Evolutionary conservation across 92 coral and sea anemone genomes (phyloP).

Genomic region (Actinostola sp.): DNA sequence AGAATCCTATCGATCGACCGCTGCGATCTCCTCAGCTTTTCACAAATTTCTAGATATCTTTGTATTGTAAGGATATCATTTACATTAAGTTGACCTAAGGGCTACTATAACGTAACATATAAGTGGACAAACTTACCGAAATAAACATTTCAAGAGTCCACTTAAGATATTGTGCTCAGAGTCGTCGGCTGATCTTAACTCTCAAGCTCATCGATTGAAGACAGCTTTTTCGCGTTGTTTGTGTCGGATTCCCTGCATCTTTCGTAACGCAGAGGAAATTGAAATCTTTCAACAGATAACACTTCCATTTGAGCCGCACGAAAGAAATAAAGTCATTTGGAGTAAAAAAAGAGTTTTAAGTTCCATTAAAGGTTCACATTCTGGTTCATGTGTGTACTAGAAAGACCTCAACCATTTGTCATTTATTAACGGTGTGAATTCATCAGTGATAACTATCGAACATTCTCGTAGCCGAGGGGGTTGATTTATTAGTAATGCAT

Average conservation of each 20-base stretch:
- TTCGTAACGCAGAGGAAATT: too few relatives aligned
- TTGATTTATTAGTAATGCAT: not conserved
- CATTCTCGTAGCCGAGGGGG: not conserved
- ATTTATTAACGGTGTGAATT: constrained; percentile 19
- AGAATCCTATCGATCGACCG: constrained; percentile 1
- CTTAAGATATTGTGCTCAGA: not conserved
- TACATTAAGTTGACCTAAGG: too few relatives aligned
- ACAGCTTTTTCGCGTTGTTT: too few relatives aligned
- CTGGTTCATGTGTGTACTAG: not conserved
- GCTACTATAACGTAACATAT: not conserved
- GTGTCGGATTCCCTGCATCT: too few relatives aligned
- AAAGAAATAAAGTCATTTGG: too few relatives aligned
- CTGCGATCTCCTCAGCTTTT: not conserved
- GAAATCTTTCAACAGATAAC: too few relatives aligned
- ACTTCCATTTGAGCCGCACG: too few relatives aligned
- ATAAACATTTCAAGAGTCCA: not conserved
- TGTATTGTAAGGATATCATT: not conserved
- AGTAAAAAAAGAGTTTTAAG: too few relatives aligned
- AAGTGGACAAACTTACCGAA: not conserved
- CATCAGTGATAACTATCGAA: constrained; percentile 16
- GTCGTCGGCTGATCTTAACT: not conserved
- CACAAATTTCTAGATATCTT: not conserved
- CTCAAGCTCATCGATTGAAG: too few relatives aligned
- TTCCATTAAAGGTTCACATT: too few relatives aligned
- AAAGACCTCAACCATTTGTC: constrained; percentile 24